Evolutionary conservation across 64 coral and sea anemone species (phyloP).

Genomic region (Platygyra sinensis): DNA sequence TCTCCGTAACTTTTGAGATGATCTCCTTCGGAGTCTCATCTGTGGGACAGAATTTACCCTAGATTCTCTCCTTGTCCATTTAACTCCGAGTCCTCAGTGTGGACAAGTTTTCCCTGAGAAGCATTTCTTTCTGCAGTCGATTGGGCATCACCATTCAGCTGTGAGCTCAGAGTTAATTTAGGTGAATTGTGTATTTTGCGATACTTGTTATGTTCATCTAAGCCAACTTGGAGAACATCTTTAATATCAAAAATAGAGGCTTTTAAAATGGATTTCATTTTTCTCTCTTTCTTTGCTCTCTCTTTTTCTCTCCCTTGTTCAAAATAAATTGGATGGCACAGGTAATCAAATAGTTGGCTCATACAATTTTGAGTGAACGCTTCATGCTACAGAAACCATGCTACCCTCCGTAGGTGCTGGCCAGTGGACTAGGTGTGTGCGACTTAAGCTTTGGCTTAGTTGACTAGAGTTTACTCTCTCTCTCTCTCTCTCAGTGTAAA

Average conservation of each 20-base stretch:
- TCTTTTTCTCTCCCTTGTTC: no score
- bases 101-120: constrained; percentile 11
- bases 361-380: no score
- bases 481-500: no score
- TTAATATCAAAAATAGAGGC: background rate
- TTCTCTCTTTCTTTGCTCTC: no score
- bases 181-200: constrained; percentile 60
- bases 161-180: constrained; percentile 13
- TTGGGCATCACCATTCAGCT: constrained; percentile 49
- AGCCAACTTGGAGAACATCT: background rate
- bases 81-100: constrained; percentile 2
- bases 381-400: no score
- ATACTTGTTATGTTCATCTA: constrained; percentile 66
- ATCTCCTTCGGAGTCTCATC: background rate
- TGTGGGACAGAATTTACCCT: background rate
- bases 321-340: no score
- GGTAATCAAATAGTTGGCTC: no score
- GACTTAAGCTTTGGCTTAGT: no score
- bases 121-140: constrained; percentile 34
- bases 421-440: no score
- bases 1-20: background rate
- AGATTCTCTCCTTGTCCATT: constrained; percentile 44
- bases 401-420: no score
- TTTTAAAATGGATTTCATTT: background rate
- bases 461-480: no score